These are phyloP conservation scores for Callopanchax toddi DNA, from an alignment of 2,113 vertebrate species.

Conservation along the genomic window DNA sequence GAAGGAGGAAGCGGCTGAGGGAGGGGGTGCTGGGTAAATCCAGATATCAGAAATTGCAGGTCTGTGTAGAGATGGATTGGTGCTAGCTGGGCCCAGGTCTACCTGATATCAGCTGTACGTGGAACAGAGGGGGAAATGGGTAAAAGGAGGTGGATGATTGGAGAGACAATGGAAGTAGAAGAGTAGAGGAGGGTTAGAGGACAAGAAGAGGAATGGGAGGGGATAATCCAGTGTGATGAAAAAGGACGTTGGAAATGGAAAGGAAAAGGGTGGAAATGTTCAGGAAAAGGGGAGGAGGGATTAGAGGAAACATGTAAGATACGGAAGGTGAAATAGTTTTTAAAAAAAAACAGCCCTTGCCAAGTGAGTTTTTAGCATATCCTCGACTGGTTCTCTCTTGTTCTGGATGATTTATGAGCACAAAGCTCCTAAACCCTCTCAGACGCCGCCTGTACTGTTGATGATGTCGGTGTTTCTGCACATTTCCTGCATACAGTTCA, in stretches of 20 bases:
- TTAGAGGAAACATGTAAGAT: slow-evolving; percentile 16
- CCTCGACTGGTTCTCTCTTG: slow-evolving; percentile 20
- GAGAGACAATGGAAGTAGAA: slow-evolving; percentile 41
- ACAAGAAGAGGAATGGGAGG: slow-evolving; percentile 22
- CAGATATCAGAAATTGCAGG: slow-evolving; percentile 50
- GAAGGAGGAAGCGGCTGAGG: not conserved
- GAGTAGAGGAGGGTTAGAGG: slow-evolving; percentile 48
- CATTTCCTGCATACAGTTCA: slow-evolving; percentile 23
- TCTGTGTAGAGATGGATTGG: slow-evolving; percentile 50
- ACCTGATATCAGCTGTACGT: slow-evolving; percentile 38
- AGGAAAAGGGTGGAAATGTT: not conserved
- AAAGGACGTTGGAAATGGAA: not conserved
- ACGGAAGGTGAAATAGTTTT: slow-evolving; percentile 19
- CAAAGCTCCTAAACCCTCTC: slow-evolving; percentile 49
- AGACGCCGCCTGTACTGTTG: slow-evolving; percentile 47
- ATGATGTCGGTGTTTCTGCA: slow-evolving; percentile 63
- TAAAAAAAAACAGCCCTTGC: slow-evolving; percentile 22
- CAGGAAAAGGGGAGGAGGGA: not conserved
- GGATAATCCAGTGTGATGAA: slow-evolving; percentile 34
- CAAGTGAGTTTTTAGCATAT: slow-evolving; percentile 32
- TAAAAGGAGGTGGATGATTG: slow-evolving; percentile 22
- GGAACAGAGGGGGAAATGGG: slow-evolving; percentile 4
- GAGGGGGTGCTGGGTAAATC: not conserved
- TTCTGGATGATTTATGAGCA: slow-evolving; percentile 67
- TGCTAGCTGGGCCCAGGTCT: slow-evolving; percentile 24